phyloP scores from a whole-genome alignment of 2,113 vertebrate species.

The Naja naja region DNA sequence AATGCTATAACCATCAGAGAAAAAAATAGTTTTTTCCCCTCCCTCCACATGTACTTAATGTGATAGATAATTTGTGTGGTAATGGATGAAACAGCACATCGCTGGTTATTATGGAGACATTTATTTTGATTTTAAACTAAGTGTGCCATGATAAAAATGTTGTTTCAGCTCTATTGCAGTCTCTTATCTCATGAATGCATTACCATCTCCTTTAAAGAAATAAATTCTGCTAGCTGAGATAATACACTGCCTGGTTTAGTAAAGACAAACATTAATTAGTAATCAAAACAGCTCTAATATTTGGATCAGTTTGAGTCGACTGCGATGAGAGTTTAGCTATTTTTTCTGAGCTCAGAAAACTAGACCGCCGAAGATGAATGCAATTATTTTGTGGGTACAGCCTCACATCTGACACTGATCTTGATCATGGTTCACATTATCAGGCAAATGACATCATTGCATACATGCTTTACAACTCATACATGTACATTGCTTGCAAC shows the following conservation, averaged over 20 bases:
- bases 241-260: slow-evolving; percentile 1
- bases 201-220: not conserved
- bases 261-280: not conserved
- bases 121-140: not conserved
- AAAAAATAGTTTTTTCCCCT: not conserved
- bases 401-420: rapidly evolving
- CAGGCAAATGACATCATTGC: not conserved
- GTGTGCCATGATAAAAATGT: not conserved
- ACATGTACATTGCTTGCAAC: not conserved
- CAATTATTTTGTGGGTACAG: not conserved
- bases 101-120: not conserved
- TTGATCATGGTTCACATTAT: not conserved
- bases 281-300: not conserved
- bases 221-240: rapidly evolving
- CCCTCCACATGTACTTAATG: not conserved
- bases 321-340: not conserved
- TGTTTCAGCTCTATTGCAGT: not conserved
- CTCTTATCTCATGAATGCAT: rapidly evolving
- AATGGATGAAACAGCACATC: not conserved
- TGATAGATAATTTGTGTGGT: rapidly evolving
- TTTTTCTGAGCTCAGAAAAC: slow-evolving; percentile 11
- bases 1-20: not conserved
- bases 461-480: not conserved
- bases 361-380: slow-evolving; percentile 4
- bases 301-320: slow-evolving; percentile 13